A percentile compares a stretch with the other conserved stretches of the same genome.
Conservation (phyloP, 2,797 vertebrate genomes). For the Melanotaenia maccullochi region DNA sequence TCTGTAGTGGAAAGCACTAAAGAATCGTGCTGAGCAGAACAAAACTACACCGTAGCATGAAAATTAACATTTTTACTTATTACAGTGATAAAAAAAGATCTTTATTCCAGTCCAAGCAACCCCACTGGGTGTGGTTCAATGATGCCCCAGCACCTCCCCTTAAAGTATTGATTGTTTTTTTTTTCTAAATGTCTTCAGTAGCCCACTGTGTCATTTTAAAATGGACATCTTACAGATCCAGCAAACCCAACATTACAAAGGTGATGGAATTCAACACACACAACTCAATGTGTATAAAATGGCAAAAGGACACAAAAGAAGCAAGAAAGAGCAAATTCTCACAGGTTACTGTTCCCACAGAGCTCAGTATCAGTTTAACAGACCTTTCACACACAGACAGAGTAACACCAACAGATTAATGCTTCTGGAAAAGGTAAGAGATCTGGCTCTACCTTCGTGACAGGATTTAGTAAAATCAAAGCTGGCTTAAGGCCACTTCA, state of each 20-base stretch:
- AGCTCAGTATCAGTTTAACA: slow-evolving; percentile 64
- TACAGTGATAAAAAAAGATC: background rate
- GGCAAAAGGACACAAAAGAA: background rate
- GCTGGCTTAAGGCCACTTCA: slow-evolving; percentile 18
- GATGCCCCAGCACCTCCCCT: background rate
- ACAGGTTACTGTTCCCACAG: slow-evolving; percentile 64
- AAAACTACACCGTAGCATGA: too few relatives aligned
- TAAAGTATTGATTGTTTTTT: background rate
- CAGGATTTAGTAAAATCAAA: slow-evolving; percentile 19
- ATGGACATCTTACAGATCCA: background rate
- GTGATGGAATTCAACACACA: slow-evolving; percentile 5
- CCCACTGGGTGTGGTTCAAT: background rate
- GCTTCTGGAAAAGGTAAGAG: slow-evolving; percentile 49
- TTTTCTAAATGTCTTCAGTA: background rate
- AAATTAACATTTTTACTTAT: background rate
- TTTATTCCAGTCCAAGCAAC: background rate
- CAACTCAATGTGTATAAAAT: background rate
- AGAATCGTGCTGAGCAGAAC: background rate
- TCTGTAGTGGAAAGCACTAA: background rate
- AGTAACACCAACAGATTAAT: slow-evolving; percentile 45
- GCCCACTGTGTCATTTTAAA: background rate
- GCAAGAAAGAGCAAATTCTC: slow-evolving; percentile 6
- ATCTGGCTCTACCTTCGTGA: slow-evolving; percentile 26
- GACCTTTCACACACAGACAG: slow-evolving; percentile 44
- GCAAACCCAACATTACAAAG: background rate